A percentile compares a stretch with the other conserved stretches of the same genome.
These are phyloP conservation scores for Tromatobia lineatoria DNA, from an alignment of 2,888 invertebrate genomes.

Conservation along the genomic window DNA sequence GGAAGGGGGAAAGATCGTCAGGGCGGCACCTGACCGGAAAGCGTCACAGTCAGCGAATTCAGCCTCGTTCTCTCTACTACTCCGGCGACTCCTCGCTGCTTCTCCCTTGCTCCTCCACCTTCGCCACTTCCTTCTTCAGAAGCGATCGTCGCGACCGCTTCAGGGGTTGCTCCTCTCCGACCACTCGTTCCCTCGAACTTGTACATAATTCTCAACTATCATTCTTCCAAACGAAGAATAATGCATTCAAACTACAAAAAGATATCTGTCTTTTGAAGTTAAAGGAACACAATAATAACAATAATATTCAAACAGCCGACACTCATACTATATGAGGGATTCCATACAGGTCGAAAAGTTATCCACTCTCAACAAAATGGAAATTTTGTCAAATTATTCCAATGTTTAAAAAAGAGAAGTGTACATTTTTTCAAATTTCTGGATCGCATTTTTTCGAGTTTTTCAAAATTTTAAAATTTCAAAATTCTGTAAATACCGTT, in stretches of 20 bases:
- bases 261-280: background rate
- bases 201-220: slow-evolving; percentile 31
- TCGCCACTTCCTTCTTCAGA: slow-evolving; percentile 63
- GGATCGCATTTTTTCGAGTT: too few relatives aligned
- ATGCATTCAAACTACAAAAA: background rate
- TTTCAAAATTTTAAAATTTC: too few relatives aligned
- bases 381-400: too few relatives aligned
- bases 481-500: too few relatives aligned
- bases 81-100: slow-evolving; percentile 61
- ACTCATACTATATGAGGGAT: too few relatives aligned
- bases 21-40: slow-evolving; percentile 85
- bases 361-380: too few relatives aligned
- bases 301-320: too few relatives aligned
- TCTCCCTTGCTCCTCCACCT: slow-evolving; percentile 67
- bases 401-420: too few relatives aligned
- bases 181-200: slow-evolving; percentile 10
- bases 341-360: too few relatives aligned
- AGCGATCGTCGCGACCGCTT: slow-evolving; percentile 33
- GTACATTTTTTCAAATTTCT: too few relatives aligned
- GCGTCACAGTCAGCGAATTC: slow-evolving; percentile 84
- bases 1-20: slow-evolving; percentile 79
- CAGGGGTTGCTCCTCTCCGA: slow-evolving; percentile 66
- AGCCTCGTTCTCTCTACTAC: slow-evolving; percentile 79
- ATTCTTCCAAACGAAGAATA: background rate
- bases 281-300: too few relatives aligned